Evolutionary conservation across 2,797 vertebrate genomes (phyloP).

Genomic region (Myotis daubentonii): DNA sequence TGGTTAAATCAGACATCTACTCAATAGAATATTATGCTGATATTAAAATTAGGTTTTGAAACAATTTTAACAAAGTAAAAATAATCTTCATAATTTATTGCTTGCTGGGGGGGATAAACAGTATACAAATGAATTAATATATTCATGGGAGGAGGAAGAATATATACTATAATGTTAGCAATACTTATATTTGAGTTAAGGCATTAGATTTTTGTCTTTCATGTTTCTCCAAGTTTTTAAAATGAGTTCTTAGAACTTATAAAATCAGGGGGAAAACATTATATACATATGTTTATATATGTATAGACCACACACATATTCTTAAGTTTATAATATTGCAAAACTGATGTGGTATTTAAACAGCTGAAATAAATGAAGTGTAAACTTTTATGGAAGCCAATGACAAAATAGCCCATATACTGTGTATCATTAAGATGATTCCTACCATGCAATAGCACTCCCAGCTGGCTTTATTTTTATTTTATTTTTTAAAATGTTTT

Average conservation of each 20-base stretch:
- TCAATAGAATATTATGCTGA: neutral
- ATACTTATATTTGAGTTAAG: neutral
- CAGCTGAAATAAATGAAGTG: slow-evolving; percentile 15
- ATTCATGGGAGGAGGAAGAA: neutral
- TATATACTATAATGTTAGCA: neutral
- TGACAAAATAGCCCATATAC: neutral
- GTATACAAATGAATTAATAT: neutral
- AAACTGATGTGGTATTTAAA: slow-evolving; percentile 32
- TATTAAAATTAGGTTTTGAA: slow-evolving; percentile 39
- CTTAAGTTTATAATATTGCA: neutral
- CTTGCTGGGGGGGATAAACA: neutral
- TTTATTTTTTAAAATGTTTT: too few relatives aligned
- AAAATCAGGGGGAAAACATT: neutral
- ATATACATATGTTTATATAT: neutral
- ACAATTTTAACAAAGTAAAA: neutral
- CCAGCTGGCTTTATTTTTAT: slow-evolving; percentile 18
- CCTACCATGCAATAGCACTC: neutral
- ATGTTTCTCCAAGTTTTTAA: slow-evolving; percentile 22
- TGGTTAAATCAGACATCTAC: neutral
- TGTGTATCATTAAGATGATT: slow-evolving; percentile 25
- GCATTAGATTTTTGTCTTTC: slow-evolving; percentile 16
- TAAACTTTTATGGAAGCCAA: neutral
- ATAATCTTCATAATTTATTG: neutral
- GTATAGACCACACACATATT: neutral
- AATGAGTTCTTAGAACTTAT: neutral